A percentile compares a stretch with the other conserved stretches of the same genome.
phyloP scores from a whole-genome alignment of 2,113 vertebrate genomes.

The Cochlearius cochlearius region DNA sequence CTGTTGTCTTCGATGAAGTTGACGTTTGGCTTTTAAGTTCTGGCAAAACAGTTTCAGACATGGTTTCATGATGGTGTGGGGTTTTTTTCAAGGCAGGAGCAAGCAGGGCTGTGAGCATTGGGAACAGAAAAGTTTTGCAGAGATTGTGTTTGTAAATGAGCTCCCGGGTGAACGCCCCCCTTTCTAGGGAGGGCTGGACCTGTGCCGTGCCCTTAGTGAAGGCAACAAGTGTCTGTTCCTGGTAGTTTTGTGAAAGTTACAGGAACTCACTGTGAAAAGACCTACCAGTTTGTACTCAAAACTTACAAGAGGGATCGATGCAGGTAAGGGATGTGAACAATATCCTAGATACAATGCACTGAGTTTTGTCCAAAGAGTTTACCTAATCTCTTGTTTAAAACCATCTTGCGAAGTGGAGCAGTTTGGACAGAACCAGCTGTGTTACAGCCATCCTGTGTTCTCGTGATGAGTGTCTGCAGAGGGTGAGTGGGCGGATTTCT shows the following conservation, averaged over 20 bases:
- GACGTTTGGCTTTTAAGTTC: background rate
- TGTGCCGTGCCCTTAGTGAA: background rate
- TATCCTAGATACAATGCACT: too few species aligned
- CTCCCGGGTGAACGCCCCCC: background rate
- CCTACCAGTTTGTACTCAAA: background rate
- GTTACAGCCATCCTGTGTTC: background rate
- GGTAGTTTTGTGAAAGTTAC: background rate
- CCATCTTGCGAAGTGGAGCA: too few species aligned
- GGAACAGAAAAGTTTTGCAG: background rate
- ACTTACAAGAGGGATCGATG: background rate
- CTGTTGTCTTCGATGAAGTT: background rate
- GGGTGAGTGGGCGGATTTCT: background rate
- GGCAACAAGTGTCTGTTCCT: background rate
- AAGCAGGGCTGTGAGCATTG: background rate
- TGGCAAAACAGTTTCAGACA: background rate
- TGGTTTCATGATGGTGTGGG: background rate
- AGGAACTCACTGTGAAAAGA: background rate
- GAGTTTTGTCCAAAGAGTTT: background rate
- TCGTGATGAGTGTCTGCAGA: background rate
- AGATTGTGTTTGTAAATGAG: background rate
- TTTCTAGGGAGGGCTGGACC: background rate
- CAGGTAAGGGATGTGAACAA: too few species aligned
- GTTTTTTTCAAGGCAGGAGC: background rate
- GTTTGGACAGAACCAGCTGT: background rate
- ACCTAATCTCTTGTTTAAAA: background rate